Conservation (phyloP, 2,113 vertebrate species). For the Aptenodytes patagonicus region DNA sequence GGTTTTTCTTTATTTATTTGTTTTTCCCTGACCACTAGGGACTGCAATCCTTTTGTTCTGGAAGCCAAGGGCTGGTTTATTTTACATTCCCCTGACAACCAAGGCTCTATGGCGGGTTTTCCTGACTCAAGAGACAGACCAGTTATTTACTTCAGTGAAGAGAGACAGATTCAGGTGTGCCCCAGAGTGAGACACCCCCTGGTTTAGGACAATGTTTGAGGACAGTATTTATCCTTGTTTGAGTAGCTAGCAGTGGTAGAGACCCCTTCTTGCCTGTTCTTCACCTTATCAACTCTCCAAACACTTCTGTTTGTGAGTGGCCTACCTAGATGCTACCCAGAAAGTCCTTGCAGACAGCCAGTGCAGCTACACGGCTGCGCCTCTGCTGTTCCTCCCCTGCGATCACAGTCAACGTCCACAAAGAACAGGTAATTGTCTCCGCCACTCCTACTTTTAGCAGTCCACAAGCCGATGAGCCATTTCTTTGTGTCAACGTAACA, state of each 20-base stretch:
- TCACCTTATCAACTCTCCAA: background rate
- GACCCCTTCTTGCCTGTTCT: background rate
- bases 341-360: background rate
- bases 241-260: background rate
- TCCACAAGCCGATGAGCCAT: background rate
- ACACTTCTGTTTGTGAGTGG: background rate
- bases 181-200: background rate
- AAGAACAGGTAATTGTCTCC: background rate
- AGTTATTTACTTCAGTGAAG: background rate
- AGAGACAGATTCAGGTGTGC: background rate
- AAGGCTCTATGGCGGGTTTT: background rate
- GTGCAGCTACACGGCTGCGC: rapidly evolving
- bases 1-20: background rate
- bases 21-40: background rate
- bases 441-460: background rate
- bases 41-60: background rate
- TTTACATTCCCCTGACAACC: background rate
- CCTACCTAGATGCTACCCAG: background rate
- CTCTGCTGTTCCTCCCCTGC: background rate
- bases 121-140: background rate
- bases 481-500: background rate
- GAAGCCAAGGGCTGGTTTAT: background rate
- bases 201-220: background rate
- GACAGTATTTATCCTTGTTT: background rate
- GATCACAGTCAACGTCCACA: background rate